These are phyloP conservation scores for Cryptocephalus primarius DNA, from an alignment of 2,888 invertebrate genomes.

Conservation along the genomic window DNA sequence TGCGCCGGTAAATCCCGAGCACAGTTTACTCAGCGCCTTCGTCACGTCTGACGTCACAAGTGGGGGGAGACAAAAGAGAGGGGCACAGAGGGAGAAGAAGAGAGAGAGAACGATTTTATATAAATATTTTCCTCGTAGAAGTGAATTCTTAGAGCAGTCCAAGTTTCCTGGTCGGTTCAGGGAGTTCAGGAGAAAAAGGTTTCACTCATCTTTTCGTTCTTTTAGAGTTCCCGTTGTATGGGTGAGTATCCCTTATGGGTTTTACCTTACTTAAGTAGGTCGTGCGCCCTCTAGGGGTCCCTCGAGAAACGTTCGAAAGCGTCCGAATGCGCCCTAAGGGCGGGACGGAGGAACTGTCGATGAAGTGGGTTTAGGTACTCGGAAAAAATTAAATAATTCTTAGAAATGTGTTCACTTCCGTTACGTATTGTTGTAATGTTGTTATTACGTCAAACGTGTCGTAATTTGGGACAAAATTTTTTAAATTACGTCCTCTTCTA, in stretches of 20 bases:
- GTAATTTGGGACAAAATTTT: no score
- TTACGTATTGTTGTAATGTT: no score
- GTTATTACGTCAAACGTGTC: no score
- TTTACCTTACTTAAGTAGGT: slow-evolving; percentile 1
- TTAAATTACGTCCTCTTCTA: no score
- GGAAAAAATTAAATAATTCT: no score
- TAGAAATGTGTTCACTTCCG: no score
- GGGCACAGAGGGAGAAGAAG: slow-evolving; percentile 1
- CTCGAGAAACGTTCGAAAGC: no score
- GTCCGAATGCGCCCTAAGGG: no score
- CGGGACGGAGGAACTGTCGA: no score
- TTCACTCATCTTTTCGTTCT: slow-evolving; percentile 20
- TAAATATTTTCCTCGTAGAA: slow-evolving; percentile 8
- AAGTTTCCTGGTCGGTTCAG: slow-evolving; percentile 2
- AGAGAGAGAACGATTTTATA: slow-evolving; percentile 5
- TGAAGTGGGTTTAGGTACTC: no score
- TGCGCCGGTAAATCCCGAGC: not conserved
- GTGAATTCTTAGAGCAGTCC: slow-evolving; percentile 12
- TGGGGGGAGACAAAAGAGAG: no score
- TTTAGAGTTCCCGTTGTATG: slow-evolving; percentile 40
- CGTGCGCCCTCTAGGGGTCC: not conserved
- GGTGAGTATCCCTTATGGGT: slow-evolving; percentile 34
- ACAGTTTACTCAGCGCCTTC: not conserved
- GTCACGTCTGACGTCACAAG: not conserved
- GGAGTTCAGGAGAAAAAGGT: slow-evolving; percentile 3